Evolutionary conservation across 1,140 invertebrate species (phyloP).

Genomic region (Zaprionus vittiger): DNA sequence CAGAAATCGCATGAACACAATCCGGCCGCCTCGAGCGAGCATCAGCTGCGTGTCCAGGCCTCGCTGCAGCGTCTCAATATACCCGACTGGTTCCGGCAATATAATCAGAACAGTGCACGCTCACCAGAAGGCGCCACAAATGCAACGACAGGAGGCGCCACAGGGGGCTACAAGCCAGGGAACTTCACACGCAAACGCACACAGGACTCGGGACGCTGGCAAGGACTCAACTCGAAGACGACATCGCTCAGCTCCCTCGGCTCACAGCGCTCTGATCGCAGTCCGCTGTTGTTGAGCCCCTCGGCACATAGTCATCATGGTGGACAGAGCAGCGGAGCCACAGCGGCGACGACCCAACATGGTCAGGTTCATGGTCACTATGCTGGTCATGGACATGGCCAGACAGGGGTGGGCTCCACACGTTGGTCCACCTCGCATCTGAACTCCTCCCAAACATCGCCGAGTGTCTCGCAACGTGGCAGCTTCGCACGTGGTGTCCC

Average conservation of each 20-base stretch:
- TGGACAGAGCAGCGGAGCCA: constrained; percentile 59
- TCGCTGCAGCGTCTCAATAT: constrained; percentile 96
- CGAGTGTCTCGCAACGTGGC: constrained; percentile 85
- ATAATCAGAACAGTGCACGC: constrained; percentile 79
- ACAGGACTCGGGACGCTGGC: constrained; percentile 89
- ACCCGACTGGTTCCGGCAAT: constrained; percentile 92
- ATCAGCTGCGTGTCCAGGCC: constrained; percentile 95
- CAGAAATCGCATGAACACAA: constrained; percentile 88
- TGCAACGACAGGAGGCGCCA: constrained; percentile 12
- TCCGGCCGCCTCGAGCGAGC: constrained; percentile 91
- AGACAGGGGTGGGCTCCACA: constrained; percentile 85
- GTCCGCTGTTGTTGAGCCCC: constrained; percentile 81
- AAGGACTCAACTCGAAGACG: constrained; percentile 90
- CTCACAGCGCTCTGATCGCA: constrained; percentile 82
- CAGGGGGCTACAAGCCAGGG: constrained; percentile 70
- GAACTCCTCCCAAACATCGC: constrained; percentile 89
- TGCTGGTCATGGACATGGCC: constrained; percentile 57
- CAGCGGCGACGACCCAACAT: constrained; percentile 4
- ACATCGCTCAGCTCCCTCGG: constrained; percentile 90
- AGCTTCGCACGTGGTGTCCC: constrained; percentile 81
- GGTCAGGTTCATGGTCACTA: constrained; percentile 47
- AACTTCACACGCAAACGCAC: constrained; percentile 87
- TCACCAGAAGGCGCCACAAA: constrained; percentile 80
- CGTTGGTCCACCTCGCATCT: constrained; percentile 94
- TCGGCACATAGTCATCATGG: constrained; percentile 84